Evolutionary conservation across 2,888 invertebrate genomes (phyloP).

Genomic region (Merodon equestris): DNA sequence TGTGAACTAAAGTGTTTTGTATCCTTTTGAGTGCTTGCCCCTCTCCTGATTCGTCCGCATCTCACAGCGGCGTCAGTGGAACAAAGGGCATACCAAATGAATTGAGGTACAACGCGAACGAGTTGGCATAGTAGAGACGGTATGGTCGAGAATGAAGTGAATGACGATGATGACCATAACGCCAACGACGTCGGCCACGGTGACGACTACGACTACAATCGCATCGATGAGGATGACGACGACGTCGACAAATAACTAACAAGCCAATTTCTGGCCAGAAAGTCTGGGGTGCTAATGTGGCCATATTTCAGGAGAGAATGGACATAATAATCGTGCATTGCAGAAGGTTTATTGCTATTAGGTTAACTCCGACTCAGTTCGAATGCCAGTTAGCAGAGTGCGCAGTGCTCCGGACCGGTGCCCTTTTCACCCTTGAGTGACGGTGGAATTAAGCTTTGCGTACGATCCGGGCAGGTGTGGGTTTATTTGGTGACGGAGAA

Average conservation of each 20-base stretch:
- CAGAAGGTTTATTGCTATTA: conserved; percentile 61
- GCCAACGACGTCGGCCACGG: conserved; percentile 25
- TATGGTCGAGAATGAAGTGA: conserved; percentile 23
- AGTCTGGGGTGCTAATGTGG: conserved; percentile 76
- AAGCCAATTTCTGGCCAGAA: conserved; percentile 76
- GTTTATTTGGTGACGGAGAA: not conserved
- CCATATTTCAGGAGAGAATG: conserved; percentile 74
- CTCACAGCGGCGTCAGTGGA: conserved; percentile 15
- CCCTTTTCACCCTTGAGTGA: conserved; percentile 47
- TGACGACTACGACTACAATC: conserved; percentile 11
- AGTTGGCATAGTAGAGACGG: no score
- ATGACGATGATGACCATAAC: conserved; percentile 51
- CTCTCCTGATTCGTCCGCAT: conserved; percentile 1
- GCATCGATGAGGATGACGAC: conserved; percentile 21
- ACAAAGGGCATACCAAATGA: conserved; percentile 68
- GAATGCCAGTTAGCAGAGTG: conserved; percentile 23
- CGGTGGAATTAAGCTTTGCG: conserved; percentile 40
- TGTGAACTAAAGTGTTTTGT: conserved; percentile 66
- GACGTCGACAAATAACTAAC: conserved; percentile 70
- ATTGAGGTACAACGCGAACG: conserved; percentile 54
- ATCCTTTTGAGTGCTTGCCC: conserved; percentile 56
- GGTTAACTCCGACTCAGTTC: conserved; percentile 33
- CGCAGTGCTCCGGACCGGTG: conserved; percentile 39
- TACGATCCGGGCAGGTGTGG: not conserved
- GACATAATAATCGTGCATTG: conserved; percentile 73